Base-by-base conservation (phyloP, 2,888 invertebrate species). In the Anoplius nigerrimus region DNA sequence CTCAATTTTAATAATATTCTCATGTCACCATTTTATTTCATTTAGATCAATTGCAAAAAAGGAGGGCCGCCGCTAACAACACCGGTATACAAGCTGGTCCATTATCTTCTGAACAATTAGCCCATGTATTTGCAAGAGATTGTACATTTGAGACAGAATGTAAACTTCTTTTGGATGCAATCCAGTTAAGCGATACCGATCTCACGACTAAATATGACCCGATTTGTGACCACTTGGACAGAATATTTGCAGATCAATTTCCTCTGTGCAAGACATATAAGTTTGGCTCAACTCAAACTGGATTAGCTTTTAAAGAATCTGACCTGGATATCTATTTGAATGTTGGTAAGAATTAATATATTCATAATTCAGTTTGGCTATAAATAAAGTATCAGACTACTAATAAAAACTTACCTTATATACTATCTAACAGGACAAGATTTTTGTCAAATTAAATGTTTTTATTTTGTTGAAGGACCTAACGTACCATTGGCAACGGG, bases 251-350 rank as follows among this genome's bases (percentile, higher is more conserved):
- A 52, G 45, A 27, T 15, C 1, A 69, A 27, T 89, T 80, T 75
- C 89, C 77, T 56, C 76, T 64, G 13, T 89, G 89, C 71, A 76
- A 78, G 48, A 89, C 91, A 2, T 86, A 90, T 69, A 92, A 93
- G 2, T 96, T 95, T 88, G 95, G 96, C 2, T 95, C 95, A 0
- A 92, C 93, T 43, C 91, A 93, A 0, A 94, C 93, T 0, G 94
- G 94, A 2, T 89, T 95, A 58, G 92, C 93, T 55, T 92, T 94
- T 66, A 92, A 91, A 83, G 90, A 90, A 24, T 94, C 94, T 83
- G 95, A 95, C 88, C 91, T 95, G 11, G 95, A 95, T 87, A 90
- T 95, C 81, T 94, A 90, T 87, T 86, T 94, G 34, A 86, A 90
- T 62, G 87, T 92, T 20, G 90, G 90, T 80, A 82, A 74, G 86